Conservation (phyloP, 2,797 vertebrate species). For the Lerista edwardsae region DNA sequence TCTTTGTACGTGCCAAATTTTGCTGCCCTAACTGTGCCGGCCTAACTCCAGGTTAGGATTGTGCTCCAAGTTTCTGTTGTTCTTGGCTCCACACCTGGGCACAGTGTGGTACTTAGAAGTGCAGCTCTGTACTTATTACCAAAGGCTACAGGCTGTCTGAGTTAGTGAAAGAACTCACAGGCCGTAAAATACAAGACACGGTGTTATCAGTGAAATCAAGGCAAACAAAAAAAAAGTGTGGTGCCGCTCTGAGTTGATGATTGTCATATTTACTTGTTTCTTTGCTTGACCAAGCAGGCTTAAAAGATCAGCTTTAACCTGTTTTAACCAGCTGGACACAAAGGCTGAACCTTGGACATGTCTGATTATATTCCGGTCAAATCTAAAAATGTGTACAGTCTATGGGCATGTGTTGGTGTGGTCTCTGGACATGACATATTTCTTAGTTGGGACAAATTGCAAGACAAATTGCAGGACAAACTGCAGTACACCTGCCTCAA, state of each 20-base stretch:
- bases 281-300: constrained; percentile 48
- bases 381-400: constrained; percentile 4
- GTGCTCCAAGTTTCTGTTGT: constrained; percentile 65
- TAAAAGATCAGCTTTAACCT: constrained; percentile 51
- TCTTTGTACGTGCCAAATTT: no score
- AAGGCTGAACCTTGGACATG: constrained; percentile 7
- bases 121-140: constrained; percentile 54
- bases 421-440: not conserved
- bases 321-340: constrained; percentile 7
- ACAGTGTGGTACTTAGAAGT: constrained; percentile 9
- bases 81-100: constrained; percentile 37
- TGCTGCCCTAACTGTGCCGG: no score
- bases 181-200: constrained; percentile 53
- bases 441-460: not conserved
- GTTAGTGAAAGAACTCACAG: constrained; percentile 21
- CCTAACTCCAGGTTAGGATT: no score
- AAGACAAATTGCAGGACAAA: not conserved
- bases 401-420: not conserved
- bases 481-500: not conserved
- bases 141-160: constrained; percentile 38
- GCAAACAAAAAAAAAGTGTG: constrained; percentile 44
- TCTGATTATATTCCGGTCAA: not conserved
- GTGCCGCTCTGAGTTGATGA: constrained; percentile 31
- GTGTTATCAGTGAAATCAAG: constrained; percentile 60
- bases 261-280: constrained; percentile 50